Base-by-base conservation (phyloP, 2,113 vertebrate species). In the Sceloporus tristichus region DNA sequence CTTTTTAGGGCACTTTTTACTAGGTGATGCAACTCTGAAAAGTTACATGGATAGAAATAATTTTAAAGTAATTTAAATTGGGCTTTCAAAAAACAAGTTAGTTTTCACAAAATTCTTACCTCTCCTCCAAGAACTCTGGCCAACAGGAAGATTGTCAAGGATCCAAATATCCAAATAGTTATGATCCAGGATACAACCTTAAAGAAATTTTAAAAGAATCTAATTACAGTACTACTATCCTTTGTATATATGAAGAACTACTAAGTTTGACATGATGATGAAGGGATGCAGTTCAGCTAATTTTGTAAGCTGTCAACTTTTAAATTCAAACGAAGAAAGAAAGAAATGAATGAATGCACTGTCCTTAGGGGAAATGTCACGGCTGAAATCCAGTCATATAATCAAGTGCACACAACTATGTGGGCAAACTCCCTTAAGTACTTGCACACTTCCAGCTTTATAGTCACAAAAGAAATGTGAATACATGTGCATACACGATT, bases 161-260 rank as follows among this genome's bases (percentile, higher is more conserved):
- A 99, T 93, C 99, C 99, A 97, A 99, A 99, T 96, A 99, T 99
- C 99, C 99, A 99, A 96, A 99, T 99, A 91, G 99, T 99, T 96
- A 99, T 98, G 92, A 99, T 99, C 99, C 99, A 99, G 86, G 99
- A 99, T 93, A 99, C 99, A 88, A 99, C 99, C 99, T 99, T 94
- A 88, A 68, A 82, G 38, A 94, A 65, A 13, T 9, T 65, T 75
- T 59, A 87, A 54, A n/a, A 56, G 14, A 77, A 62, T 18, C 4
- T 62, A 16, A 62, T 3, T 14, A n/a, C n/a, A n/a, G n/a, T n/a
- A 18, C 59, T 62, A 62, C 18, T 62, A 62, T 48, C 48, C 27
- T 48, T 10, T 38, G 59, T 88, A 42, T 42, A 77, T 13, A 76
- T 65, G 9, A 68, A 77, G 23, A 83, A 38, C n/a, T 9, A 54